Percentiles rank a stretch among this genome's conserved stretches.
These are phyloP conservation scores for Oryzias sinensis DNA, from an alignment of 2,797 vertebrate genomes.

Conservation along the genomic window DNA sequence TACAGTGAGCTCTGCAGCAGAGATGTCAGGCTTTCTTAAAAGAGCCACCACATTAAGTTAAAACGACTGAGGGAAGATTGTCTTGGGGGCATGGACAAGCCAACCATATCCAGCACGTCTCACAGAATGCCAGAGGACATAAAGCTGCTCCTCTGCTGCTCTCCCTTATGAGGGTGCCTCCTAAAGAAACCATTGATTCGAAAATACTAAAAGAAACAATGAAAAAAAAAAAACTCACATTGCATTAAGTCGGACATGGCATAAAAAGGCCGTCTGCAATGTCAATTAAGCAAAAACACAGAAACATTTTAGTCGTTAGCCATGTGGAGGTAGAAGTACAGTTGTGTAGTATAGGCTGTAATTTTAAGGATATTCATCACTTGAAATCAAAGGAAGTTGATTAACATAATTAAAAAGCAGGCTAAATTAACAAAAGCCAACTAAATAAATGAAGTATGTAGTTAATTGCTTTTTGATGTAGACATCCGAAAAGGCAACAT, in stretches of 20 bases:
- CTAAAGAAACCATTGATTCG: neutral
- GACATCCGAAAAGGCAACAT: too few relatives aligned
- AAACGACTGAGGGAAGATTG: slow-evolving; percentile 11
- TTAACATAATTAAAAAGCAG: neutral
- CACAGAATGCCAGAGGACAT: neutral
- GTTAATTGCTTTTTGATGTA: too few relatives aligned
- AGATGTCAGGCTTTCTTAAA: slow-evolving; percentile 34
- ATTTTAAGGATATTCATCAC: neutral
- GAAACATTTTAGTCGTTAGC: neutral
- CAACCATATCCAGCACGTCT: neutral
- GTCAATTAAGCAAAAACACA: neutral
- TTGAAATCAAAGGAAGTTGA: neutral
- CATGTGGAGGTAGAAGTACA: neutral
- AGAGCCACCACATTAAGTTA: slow-evolving; percentile 37
- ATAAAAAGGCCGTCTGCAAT: neutral
- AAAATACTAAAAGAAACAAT: neutral
- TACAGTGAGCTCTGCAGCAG: slow-evolving; percentile 13
- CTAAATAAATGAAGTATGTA: neutral
- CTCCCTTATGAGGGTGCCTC: neutral
- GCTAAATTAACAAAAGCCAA: neutral
- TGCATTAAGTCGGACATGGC: neutral
- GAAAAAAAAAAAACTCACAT: neutral
- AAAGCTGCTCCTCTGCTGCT: neutral
- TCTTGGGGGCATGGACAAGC: neutral
- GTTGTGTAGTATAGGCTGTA: neutral